Evolutionary conservation across 1,140 invertebrate species (phyloP).

Genomic region (Geopemphigus sp.): DNA sequence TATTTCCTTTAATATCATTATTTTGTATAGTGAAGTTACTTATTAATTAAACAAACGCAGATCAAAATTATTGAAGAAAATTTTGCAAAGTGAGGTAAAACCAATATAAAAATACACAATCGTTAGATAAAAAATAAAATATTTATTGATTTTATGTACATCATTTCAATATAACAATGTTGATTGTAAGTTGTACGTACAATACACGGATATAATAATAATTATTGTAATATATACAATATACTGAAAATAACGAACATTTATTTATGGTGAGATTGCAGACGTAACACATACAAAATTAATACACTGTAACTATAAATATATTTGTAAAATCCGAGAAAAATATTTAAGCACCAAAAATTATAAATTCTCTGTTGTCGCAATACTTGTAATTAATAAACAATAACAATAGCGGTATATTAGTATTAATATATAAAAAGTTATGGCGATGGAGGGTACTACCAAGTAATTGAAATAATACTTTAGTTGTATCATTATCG

Average conservation of each 20-base stretch:
- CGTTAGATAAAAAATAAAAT: background rate
- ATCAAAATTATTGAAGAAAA: no score
- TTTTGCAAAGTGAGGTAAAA: no score
- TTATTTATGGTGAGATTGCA: background rate
- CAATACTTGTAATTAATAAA: background rate
- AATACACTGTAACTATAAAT: background rate
- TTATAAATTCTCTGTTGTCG: background rate
- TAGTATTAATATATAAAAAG: background rate
- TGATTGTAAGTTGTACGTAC: background rate
- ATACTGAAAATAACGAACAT: background rate
- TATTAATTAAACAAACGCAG: no score
- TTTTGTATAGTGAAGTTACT: no score
- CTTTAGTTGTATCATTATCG: conserved; percentile 5
- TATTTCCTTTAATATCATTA: background rate
- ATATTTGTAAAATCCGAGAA: background rate
- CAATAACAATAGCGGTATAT: background rate
- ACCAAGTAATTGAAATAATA: conserved; percentile 28
- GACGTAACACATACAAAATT: background rate
- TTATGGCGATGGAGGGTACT: background rate
- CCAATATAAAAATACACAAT: background rate
- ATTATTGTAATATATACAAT: background rate
- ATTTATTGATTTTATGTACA: background rate
- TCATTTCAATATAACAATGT: background rate
- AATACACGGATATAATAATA: background rate
- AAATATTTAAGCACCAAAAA: conserved; percentile 7